Conservation (phyloP, 1,140 invertebrate genomes). For the Oncopodura yosiiana region DNA sequence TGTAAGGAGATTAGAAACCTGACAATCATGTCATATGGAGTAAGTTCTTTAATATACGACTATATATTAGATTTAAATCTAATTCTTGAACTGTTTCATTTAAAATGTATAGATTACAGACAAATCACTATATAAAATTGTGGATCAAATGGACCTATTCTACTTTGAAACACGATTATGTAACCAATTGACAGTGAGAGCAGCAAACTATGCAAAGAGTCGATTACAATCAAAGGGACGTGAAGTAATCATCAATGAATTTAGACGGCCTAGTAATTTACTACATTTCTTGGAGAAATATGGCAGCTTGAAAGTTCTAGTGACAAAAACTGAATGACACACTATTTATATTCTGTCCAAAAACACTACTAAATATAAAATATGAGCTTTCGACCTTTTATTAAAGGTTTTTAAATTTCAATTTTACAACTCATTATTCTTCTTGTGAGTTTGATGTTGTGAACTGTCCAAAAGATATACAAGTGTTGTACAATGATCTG, state of each 20-base stretch:
- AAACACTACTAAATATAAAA: no score
- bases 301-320: no score
- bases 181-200: conserved; percentile 7
- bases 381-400: no score
- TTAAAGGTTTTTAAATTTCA: no score
- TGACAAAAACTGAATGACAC: no score
- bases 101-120: neutral
- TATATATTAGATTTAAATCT: neutral
- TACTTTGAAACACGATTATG: conserved; percentile 12
- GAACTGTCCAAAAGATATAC: no score
- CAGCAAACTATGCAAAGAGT: neutral
- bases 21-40: conserved; percentile 1
- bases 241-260: neutral
- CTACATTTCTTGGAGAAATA: conserved; percentile 2
- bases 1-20: neutral
- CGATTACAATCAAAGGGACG: neutral
- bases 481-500: no score
- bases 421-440: no score
- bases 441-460: no score
- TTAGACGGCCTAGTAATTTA: neutral
- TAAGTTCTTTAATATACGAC: neutral
- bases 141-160: conserved; percentile 1
- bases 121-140: neutral
- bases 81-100: neutral
- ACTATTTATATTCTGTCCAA: no score